A percentile compares a stretch with the other conserved stretches of the same genome.
phyloP scores from a whole-genome alignment of 2,888 invertebrate species.

The Brenthis ino region DNA sequence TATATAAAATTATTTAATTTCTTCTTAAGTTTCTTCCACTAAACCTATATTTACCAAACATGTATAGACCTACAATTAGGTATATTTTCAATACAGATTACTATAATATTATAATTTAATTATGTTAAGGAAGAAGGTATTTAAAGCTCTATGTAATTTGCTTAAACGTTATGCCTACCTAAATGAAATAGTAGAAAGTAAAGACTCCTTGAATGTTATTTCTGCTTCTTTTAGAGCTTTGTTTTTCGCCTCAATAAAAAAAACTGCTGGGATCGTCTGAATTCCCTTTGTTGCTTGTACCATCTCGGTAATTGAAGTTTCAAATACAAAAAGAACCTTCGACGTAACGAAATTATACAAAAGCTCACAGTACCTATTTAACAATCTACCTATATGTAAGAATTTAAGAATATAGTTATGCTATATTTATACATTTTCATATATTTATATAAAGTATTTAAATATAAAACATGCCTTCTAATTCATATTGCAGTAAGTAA shows the following conservation, averaged over 20 bases:
- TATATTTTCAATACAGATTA: no score
- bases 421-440: no score
- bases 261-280: slow-evolving; percentile 38
- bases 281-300: slow-evolving; percentile 47
- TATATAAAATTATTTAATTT: no score
- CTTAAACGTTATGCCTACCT: neutral
- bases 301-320: slow-evolving; percentile 50
- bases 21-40: no score
- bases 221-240: slow-evolving; percentile 36
- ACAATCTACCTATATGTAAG: neutral
- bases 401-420: no score
- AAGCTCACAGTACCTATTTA: slow-evolving; percentile 2
- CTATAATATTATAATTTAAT: no score
- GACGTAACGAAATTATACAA: slow-evolving; percentile 26
- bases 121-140: neutral
- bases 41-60: no score
- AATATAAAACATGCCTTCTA: no score
- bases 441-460: no score
- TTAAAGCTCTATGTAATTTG: neutral
- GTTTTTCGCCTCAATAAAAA: slow-evolving; percentile 41
- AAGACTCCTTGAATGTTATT: slow-evolving; percentile 28
- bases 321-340: slow-evolving; percentile 41
- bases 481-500: neutral
- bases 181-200: slow-evolving; percentile 5
- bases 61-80: no score